phyloP scores from a whole-genome alignment of 2,888 invertebrate genomes.

The Eupithecia tripunctaria region DNA sequence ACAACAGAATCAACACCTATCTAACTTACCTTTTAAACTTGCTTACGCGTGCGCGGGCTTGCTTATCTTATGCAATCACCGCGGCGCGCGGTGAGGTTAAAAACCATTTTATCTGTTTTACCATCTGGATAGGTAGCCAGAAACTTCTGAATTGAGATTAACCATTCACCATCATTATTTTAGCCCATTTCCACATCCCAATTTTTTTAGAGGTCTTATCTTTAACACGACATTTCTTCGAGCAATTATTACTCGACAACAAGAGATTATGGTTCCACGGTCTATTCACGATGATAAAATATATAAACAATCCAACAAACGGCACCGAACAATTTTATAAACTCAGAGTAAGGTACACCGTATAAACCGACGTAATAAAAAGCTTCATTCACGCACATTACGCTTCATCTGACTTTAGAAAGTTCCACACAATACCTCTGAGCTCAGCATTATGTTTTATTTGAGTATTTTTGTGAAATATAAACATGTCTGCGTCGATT shows the following conservation, averaged over 20 bases:
- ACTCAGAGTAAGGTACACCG: neutral
- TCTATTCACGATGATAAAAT: too few species aligned
- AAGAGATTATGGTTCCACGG: too few species aligned
- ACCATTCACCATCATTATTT: neutral
- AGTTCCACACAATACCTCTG: conserved; percentile 18
- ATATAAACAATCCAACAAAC: neutral
- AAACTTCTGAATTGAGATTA: neutral
- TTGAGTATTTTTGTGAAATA: conserved; percentile 55
- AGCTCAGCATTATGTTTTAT: conserved; percentile 42
- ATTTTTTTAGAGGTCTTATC: neutral
- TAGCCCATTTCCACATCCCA: neutral
- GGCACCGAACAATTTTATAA: neutral
- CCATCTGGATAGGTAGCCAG: neutral
- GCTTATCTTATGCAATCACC: too few species aligned
- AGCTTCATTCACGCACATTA: conserved; percentile 4
- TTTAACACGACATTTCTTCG: neutral
- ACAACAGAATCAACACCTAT: too few species aligned
- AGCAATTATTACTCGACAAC: neutral
- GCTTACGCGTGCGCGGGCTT: too few species aligned
- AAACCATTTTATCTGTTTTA: neutral
- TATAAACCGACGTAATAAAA: neutral
- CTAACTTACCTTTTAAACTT: too few species aligned
- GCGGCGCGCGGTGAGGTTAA: neutral
- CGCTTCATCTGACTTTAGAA: conserved; percentile 16
- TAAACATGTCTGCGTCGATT: conserved; percentile 55